These are phyloP conservation scores for Buphagus erythrorhynchus DNA, from an alignment of 2,797 vertebrate species.

Conservation along the genomic window DNA sequence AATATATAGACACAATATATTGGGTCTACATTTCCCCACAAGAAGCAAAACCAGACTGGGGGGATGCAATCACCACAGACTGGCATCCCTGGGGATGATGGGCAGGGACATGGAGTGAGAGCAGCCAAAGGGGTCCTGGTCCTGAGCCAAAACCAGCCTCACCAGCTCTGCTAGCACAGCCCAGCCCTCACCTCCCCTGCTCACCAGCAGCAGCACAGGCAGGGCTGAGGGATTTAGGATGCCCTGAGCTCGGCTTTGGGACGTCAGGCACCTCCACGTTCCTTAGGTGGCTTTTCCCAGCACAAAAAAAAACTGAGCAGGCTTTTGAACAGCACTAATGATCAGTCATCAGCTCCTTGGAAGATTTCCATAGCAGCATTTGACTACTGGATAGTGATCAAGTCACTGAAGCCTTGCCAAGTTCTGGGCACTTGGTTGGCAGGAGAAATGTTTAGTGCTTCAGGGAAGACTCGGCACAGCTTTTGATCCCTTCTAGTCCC, in stretches of 20 bases:
- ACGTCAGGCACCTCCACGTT: neutral
- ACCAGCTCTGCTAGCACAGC: neutral
- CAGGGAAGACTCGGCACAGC: neutral
- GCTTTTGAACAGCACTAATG: slow-evolving; percentile 16
- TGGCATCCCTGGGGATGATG: rapidly evolving
- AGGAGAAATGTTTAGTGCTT: neutral
- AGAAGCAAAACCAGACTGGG: neutral
- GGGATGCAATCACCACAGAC: neutral
- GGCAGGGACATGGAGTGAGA: neutral
- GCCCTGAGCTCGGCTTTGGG: neutral
- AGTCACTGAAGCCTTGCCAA: slow-evolving; percentile 24
- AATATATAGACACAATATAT: too few species aligned
- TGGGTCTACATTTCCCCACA: neutral
- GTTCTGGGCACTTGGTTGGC: slow-evolving; percentile 39
- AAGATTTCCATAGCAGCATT: slow-evolving; percentile 29
- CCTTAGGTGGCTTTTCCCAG: neutral
- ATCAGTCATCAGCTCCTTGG: slow-evolving; percentile 42
- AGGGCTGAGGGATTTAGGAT: neutral
- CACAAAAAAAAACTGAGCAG: neutral
- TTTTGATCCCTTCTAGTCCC: neutral
- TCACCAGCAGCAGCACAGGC: neutral
- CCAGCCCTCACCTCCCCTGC: neutral
- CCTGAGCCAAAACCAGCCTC: neutral
- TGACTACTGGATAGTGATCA: slow-evolving; percentile 31
- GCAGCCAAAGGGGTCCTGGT: neutral